A percentile compares a stretch with the other conserved stretches of the same genome.
Evolutionary conservation across 2,888 invertebrate species (phyloP).

Genomic region (Drosophila antonietae): DNA sequence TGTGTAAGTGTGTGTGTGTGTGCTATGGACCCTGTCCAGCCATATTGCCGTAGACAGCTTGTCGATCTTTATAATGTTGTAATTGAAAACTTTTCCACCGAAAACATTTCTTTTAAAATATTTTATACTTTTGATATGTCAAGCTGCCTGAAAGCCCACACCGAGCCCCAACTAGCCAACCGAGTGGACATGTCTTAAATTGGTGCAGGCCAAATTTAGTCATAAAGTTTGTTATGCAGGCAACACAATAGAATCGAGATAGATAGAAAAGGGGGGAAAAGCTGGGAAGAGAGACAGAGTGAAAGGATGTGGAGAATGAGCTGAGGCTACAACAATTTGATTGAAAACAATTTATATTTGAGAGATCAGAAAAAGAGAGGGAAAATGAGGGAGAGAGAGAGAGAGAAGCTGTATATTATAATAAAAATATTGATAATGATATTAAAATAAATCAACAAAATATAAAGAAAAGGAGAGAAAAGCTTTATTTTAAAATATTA

Average conservation of each 20-base stretch:
- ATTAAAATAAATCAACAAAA: too few species aligned
- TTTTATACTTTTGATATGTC: slow-evolving; percentile 79
- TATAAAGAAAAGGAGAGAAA: too few species aligned
- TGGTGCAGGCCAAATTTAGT: slow-evolving; percentile 26
- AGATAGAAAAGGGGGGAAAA: not conserved
- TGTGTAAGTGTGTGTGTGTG: slow-evolving; percentile 19
- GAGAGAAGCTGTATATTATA: too few species aligned
- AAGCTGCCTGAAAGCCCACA: slow-evolving; percentile 67
- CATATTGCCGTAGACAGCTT: slow-evolving; percentile 83
- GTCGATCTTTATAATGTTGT: slow-evolving; percentile 85
- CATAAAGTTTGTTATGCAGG: slow-evolving; percentile 37
- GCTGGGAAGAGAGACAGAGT: not conserved
- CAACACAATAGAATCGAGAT: slow-evolving; percentile 16
- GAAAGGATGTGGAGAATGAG: not conserved
- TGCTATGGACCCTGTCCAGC: slow-evolving; percentile 47
- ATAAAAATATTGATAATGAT: too few species aligned
- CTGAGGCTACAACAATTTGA: not conserved
- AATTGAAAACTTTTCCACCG: slow-evolving; percentile 81
- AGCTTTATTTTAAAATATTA: too few species aligned
- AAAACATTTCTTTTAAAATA: slow-evolving; percentile 76
- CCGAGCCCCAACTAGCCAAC: slow-evolving; percentile 7
- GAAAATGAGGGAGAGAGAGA: not conserved
- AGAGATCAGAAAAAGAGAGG: not conserved
- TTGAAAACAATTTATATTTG: not conserved
- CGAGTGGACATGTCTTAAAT: slow-evolving; percentile 49